Percentiles rank a stretch among this genome's conserved stretches.
Conservation (phyloP, 1,140 invertebrate genomes). For the Pinna nobilis region DNA sequence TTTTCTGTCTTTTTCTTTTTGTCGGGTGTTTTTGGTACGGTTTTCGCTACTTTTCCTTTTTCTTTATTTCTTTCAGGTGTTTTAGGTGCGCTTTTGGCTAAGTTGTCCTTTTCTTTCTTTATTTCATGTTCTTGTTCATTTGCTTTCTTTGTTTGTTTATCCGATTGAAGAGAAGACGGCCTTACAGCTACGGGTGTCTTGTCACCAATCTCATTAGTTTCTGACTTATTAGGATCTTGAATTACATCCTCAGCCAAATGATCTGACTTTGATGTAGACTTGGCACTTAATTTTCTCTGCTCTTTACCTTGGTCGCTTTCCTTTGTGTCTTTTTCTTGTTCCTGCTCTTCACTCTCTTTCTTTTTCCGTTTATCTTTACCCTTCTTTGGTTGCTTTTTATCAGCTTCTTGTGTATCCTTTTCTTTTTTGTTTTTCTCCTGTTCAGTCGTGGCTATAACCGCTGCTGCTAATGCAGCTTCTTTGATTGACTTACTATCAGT, state of each 20-base stretch:
- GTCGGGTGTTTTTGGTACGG: background rate
- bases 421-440: background rate
- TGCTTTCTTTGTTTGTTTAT: background rate
- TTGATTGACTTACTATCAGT: conserved; percentile 6
- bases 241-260: too few relatives aligned
- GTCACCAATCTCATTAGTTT: too few relatives aligned
- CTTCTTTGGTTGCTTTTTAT: background rate
- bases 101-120: conserved; percentile 6
- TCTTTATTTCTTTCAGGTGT: background rate
- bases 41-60: background rate
- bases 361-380: background rate
- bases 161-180: too few relatives aligned
- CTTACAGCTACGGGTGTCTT: too few relatives aligned
- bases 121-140: conserved; percentile 5
- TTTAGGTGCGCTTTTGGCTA: conserved; percentile 3
- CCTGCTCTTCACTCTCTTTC: conserved; percentile 8
- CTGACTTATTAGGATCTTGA: too few relatives aligned
- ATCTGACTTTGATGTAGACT: too few relatives aligned
- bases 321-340: conserved; percentile 14
- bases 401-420: background rate
- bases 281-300: too few relatives aligned
- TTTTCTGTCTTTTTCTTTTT: background rate
- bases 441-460: background rate
- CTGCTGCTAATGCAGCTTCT: conserved; percentile 15
- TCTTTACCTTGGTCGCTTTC: conserved; percentile 2